phyloP scores from a whole-genome alignment of 2,113 vertebrate genomes.

The Choloepus hoffmanni region DNA sequence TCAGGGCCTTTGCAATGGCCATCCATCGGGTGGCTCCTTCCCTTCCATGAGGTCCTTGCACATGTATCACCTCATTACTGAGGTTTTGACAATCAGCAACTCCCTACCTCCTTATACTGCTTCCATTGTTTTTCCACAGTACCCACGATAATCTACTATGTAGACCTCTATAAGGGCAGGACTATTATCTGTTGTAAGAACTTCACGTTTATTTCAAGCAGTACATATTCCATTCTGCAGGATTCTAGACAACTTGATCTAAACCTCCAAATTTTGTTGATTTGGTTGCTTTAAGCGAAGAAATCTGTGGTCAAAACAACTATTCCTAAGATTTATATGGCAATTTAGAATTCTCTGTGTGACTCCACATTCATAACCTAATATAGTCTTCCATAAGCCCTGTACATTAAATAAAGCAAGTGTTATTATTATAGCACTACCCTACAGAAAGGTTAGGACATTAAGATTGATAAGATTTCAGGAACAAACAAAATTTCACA shows the following conservation, averaged over 20 bases:
- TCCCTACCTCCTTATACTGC: neutral
- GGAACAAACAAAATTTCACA: neutral
- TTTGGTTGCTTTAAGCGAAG: constrained; percentile 34
- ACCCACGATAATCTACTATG: neutral
- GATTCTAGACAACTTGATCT: neutral
- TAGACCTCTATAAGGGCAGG: neutral
- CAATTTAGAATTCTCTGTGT: neutral
- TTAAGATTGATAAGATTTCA: neutral
- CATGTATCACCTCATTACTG: accelerated
- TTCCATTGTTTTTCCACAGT: neutral
- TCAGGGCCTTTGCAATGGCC: neutral
- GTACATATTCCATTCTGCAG: neutral
- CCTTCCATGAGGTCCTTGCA: neutral
- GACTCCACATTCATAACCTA: neutral
- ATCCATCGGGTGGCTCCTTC: neutral
- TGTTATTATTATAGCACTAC: neutral
- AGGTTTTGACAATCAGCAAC: neutral
- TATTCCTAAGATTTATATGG: neutral
- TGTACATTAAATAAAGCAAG: neutral
- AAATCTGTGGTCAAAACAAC: neutral
- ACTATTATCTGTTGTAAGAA: neutral
- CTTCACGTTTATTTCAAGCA: neutral
- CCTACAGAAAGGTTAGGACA: neutral
- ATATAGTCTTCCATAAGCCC: neutral
- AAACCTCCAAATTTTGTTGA: neutral